A percentile compares a stretch with the other conserved stretches of the same genome.
Conservation (phyloP, 2,113 vertebrate genomes). For the Myotis yumanensis region DNA sequence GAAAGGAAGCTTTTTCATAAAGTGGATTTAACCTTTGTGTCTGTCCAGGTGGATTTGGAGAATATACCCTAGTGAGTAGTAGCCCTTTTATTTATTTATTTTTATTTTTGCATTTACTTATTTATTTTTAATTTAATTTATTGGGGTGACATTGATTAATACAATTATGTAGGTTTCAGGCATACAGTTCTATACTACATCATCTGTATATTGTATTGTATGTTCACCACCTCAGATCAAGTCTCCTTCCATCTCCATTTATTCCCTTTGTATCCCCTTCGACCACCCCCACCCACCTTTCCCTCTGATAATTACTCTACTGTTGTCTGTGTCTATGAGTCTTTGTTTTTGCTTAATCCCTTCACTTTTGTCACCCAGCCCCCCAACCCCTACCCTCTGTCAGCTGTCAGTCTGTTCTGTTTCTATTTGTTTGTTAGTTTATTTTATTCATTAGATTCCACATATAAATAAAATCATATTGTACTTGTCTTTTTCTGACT, state of each 20-base stretch:
- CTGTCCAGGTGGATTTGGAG: not conserved
- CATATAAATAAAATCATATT: not conserved
- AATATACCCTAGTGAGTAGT: not conserved
- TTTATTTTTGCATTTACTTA: not conserved
- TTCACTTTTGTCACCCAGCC: not conserved
- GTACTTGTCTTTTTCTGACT: not conserved
- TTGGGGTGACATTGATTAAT: not conserved
- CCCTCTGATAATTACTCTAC: not conserved
- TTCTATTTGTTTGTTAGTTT: not conserved
- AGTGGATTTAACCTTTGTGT: not conserved
- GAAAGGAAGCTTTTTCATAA: not conserved
- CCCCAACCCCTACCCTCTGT: not conserved
- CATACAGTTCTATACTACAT: not conserved
- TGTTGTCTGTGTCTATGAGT: not conserved
- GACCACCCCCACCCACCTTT: not conserved
- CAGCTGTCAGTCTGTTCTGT: not conserved
- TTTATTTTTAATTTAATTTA: not conserved
- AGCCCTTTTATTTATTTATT: not conserved
- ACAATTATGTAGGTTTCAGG: not conserved
- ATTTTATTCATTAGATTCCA: not conserved
- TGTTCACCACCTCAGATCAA: not conserved
- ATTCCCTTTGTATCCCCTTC: not conserved
- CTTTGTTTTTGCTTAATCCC: not conserved
- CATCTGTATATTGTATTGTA: not conserved
- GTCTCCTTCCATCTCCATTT: not conserved